Base-by-base conservation (phyloP, 2,797 vertebrate genomes). In the Botia almorhae region DNA sequence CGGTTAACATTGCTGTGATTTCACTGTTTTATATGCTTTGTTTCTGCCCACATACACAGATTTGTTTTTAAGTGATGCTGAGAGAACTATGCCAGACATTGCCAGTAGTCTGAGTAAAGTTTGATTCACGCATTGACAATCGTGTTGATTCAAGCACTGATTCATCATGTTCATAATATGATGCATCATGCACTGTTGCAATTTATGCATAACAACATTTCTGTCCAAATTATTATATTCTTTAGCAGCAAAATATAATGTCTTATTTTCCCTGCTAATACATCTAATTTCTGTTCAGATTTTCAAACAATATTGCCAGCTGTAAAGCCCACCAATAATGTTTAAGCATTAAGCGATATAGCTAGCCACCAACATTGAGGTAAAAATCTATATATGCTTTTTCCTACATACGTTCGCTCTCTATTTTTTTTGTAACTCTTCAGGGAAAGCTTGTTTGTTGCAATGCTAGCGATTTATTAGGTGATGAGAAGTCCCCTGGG, bases 401-500 rank as follows among this genome's bases (percentile, higher is more conserved):
- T 3, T 23, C 53, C 16, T 29, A 33, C 39, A 7, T n/a, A 76
- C 21, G 2, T 8, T 56, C 12, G 17, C 29, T 51, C 23, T 46
- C 43, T 10, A 8, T 8, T 10, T 46, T 26, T 46, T 55, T 46
- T 16, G 58, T 81, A 29, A 53, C 71, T 85, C 81, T 77, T 83
- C 12, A 10, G 64, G 75, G 83, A 83, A 80, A 70, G 71, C 76
- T 82, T 81, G 83, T 87, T 87, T 78, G 58, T 85, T 82, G 85
- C 74, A 70, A 84, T 82, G 83, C 64, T 64, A 79, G 65, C 74
- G 82, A 88, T 88, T 90, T 89, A 90, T 88, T 87, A 87, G 68
- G 13, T 56, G 70, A 69, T 65, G 78, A 85, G 79, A 86, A 84
- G 75, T 88, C 86, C 81, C 84, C 61, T 43, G 87, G 74, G 78